A percentile compares a stretch with the other conserved stretches of the same genome.
phyloP scores from a whole-genome alignment of 2,797 vertebrate genomes.

The Notolepis coatsorum region DNA sequence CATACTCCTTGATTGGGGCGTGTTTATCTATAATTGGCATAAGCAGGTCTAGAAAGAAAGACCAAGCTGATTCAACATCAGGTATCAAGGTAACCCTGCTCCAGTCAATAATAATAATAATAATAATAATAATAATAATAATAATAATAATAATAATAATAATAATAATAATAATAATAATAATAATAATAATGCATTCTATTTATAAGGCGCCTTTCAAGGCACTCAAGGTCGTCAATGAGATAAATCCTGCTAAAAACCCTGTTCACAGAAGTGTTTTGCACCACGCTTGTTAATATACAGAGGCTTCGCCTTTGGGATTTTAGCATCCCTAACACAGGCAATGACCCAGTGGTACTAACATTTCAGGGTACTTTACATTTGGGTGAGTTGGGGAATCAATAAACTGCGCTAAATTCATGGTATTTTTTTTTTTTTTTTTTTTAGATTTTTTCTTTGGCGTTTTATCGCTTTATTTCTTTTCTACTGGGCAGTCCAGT shows the following conservation, averaged over 20 bases:
- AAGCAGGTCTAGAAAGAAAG: neutral
- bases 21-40: neutral
- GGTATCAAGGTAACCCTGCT: neutral
- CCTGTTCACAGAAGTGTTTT: constrained; percentile 1
- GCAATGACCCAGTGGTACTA: neutral
- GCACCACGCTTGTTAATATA: too few species aligned
- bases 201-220: too few species aligned
- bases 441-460: too few species aligned
- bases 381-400: neutral
- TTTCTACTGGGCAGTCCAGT: too few species aligned
- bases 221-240: too few species aligned
- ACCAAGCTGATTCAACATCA: neutral
- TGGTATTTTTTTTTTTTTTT: too few species aligned
- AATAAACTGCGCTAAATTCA: neutral
- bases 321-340: neutral
- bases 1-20: neutral
- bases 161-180: too few species aligned
- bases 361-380: neutral
- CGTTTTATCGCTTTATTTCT: too few species aligned
- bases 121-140: too few species aligned
- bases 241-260: neutral
- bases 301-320: too few species aligned
- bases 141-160: too few species aligned
- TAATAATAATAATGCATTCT: too few species aligned
- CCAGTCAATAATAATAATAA: neutral